These are phyloP conservation scores for Leguminivora glycinivorella DNA, from an alignment of 1,140 invertebrate genomes.

Conservation along the genomic window DNA sequence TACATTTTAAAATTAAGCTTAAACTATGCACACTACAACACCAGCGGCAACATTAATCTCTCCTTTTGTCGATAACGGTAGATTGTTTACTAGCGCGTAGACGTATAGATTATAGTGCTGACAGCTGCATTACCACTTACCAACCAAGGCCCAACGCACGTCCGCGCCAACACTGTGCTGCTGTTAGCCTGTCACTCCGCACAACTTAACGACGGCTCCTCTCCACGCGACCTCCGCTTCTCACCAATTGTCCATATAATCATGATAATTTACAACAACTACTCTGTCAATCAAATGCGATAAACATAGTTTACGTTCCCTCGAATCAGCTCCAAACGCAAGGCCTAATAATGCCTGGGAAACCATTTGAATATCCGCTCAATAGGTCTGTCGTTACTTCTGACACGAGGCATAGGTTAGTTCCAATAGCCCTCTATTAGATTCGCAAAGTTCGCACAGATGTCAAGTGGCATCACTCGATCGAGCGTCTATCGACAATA, in stretches of 20 bases:
- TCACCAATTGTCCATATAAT: slow-evolving; percentile 37
- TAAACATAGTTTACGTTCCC: slow-evolving; percentile 17
- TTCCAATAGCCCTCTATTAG: slow-evolving; percentile 3
- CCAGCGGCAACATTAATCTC: not conserved
- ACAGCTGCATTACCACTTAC: slow-evolving; percentile 21
- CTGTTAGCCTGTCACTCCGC: slow-evolving; percentile 50
- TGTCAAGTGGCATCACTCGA: slow-evolving; percentile 45
- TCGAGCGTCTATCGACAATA: slow-evolving; percentile 56
- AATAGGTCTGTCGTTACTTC: slow-evolving; percentile 22
- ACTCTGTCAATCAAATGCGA: slow-evolving; percentile 42
- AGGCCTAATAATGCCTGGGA: not conserved
- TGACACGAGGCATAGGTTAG: slow-evolving; percentile 1
- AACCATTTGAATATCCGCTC: slow-evolving; percentile 7
- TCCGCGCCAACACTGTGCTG: slow-evolving; percentile 19
- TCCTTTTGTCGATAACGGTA: not conserved
- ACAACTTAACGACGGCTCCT: slow-evolving; percentile 49
- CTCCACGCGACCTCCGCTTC: slow-evolving; percentile 48
- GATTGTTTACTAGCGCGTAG: not conserved
- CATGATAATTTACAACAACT: slow-evolving; percentile 48
- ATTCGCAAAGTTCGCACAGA: slow-evolving; percentile 28
- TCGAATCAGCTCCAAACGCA: slow-evolving; percentile 5
- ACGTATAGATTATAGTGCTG: slow-evolving; percentile 12
- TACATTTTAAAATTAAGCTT: no score
- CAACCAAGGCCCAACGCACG: not conserved
- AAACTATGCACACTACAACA: not conserved